Evolutionary conservation across 2,113 vertebrate species (phyloP).

Genomic region (Prionailurus viverrinus): DNA sequence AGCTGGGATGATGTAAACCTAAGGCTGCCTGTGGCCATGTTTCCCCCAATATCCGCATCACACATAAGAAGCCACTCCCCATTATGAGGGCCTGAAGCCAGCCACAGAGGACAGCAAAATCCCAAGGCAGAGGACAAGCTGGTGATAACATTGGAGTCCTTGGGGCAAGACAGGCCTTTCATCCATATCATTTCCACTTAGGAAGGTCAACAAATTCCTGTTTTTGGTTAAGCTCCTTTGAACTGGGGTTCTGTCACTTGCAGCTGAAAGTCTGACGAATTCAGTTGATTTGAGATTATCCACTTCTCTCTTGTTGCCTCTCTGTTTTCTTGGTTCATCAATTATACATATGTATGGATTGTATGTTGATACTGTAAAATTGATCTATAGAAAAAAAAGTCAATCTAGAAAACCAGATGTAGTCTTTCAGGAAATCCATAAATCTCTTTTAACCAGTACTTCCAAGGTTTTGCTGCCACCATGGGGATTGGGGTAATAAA

Average conservation of each 20-base stretch:
- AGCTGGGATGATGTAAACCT: background rate
- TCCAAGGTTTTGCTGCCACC: constrained; percentile 47
- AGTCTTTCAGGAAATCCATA: constrained; percentile 58
- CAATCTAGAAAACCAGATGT: constrained; percentile 42
- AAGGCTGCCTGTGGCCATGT: background rate
- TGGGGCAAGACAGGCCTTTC: background rate
- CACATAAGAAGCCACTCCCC: background rate
- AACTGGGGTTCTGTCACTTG: background rate
- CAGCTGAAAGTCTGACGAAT: background rate
- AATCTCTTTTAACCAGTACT: constrained; percentile 26
- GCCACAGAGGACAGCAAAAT: background rate
- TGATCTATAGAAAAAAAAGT: background rate
- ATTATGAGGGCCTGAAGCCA: background rate
- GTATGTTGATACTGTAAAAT: background rate
- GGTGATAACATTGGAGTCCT: background rate
- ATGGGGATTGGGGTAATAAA: background rate
- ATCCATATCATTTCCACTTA: background rate
- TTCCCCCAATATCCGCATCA: background rate
- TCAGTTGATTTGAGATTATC: background rate
- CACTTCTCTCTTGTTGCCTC: background rate
- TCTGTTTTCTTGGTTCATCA: background rate
- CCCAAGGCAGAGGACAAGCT: background rate
- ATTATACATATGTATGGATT: background rate
- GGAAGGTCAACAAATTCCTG: background rate
- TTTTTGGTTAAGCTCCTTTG: background rate